Evolutionary conservation across 2,797 vertebrate species (phyloP), one percentile per base, ranked within the genome.

Genomic region (Leptatherina wallacei): DNA sequence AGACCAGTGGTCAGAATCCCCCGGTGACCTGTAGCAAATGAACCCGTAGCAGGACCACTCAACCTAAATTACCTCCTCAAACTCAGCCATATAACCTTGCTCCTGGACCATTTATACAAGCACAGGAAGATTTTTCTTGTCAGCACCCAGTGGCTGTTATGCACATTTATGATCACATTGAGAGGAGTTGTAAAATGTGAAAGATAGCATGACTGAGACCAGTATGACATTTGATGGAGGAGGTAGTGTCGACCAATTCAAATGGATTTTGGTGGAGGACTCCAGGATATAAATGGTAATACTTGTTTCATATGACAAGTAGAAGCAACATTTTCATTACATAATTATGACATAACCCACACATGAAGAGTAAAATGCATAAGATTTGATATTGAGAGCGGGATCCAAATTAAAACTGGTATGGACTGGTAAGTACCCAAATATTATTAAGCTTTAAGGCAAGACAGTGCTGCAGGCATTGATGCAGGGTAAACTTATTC

Each of bases 11-110:
- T 81, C 83, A 76, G 62, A 81, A 85, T 84, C 75, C 89, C 79
- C 82, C 5, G 8, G 85, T 86, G 91, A 89, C 82, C 84, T 77
- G 70, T 80, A 80, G 77, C 71, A 83, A 91, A 88, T 89, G 75
- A 89, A 88, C 70, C 78, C 62, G 38, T 14, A 60, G 81, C 76
- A 27, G 56, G 42, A 75, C 78, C 87, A 85, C 86, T 92, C 83
- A 80, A 80, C 80, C 82, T 77, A 81, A 88, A 92, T 91, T 91
- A 94, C 88, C 91, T 88, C 80, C 83, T 89, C 69, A 90, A 91
- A 85, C 73, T 84, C 20, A 54, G 91, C 84, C 88, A 89, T 87
- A 93, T 89, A 85, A 83, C 88, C 63, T 74, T 75, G 55, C 86
- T 91, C 72, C 47, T 63, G 49, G 44, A 71, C 30, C 67, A 64